Percentiles rank a stretch among this genome's conserved stretches.
Conservation (phyloP, 2,113 vertebrate species). For the Herpetotheres cachinnans region DNA sequence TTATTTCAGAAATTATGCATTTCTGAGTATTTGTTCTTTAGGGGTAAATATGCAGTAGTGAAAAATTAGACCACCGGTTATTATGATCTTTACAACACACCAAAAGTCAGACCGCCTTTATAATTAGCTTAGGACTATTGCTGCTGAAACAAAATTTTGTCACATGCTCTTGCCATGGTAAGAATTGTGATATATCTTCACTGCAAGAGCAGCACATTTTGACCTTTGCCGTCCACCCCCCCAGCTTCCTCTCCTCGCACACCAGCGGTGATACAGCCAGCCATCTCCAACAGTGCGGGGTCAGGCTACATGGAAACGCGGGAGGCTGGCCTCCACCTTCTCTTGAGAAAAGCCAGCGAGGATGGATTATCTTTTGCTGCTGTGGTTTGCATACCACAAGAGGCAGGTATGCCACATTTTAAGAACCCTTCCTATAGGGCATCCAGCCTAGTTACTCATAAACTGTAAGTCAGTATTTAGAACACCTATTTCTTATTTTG, state of each 20-base stretch:
- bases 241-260: no score
- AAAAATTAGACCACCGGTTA: background rate
- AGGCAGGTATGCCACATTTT: background rate
- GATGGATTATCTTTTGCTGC: background rate
- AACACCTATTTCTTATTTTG: background rate
- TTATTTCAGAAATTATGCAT: background rate
- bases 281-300: background rate
- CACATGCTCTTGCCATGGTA: background rate
- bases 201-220: background rate
- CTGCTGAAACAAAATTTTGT: background rate
- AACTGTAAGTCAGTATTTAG: background rate
- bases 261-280: background rate
- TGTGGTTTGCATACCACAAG: background rate
- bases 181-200: no score
- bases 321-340: background rate
- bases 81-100: background rate
- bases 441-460: background rate
- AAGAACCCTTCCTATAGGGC: background rate
- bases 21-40: background rate
- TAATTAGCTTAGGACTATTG: background rate
- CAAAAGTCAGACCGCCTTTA: background rate
- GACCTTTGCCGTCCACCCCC: background rate
- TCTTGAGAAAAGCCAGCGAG: background rate
- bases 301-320: background rate
- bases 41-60: background rate